These are phyloP conservation scores for Probosciger aterrimus DNA, from an alignment of 2,113 vertebrate species.

Conservation along the genomic window DNA sequence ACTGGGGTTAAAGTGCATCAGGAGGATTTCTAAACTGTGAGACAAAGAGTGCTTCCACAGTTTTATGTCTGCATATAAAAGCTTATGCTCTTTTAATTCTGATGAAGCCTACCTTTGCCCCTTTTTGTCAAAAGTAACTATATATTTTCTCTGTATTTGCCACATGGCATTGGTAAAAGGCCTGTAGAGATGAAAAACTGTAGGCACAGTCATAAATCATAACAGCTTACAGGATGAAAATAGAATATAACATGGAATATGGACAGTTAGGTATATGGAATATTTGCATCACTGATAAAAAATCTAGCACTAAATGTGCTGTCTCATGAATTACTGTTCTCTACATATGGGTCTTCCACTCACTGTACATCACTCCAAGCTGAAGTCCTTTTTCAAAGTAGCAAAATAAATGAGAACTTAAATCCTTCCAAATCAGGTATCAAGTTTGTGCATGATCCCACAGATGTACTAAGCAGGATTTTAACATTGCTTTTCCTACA, in stretches of 20 bases:
- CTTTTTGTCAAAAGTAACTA: background rate
- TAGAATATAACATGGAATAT: background rate
- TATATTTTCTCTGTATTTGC: background rate
- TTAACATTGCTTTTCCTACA: background rate
- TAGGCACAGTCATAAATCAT: background rate
- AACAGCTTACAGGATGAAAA: background rate
- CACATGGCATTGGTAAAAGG: accelerated
- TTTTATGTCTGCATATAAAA: background rate
- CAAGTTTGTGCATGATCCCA: background rate
- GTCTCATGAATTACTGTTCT: background rate
- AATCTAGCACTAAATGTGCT: background rate
- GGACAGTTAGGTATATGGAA: background rate
- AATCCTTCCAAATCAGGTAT: background rate
- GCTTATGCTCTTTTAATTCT: background rate
- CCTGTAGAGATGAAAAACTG: background rate
- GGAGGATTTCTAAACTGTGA: background rate
- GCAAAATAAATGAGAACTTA: background rate
- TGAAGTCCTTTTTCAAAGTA: background rate
- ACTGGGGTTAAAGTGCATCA: background rate
- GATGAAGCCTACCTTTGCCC: background rate
- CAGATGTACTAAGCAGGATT: background rate
- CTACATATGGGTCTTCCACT: background rate
- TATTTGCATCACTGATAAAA: background rate
- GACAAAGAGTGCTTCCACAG: background rate
- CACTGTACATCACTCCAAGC: background rate